Evolutionary conservation across 1,140 invertebrate species (phyloP), one percentile per base, ranked within the genome.

Genomic region (Phthorimaea operculella): DNA sequence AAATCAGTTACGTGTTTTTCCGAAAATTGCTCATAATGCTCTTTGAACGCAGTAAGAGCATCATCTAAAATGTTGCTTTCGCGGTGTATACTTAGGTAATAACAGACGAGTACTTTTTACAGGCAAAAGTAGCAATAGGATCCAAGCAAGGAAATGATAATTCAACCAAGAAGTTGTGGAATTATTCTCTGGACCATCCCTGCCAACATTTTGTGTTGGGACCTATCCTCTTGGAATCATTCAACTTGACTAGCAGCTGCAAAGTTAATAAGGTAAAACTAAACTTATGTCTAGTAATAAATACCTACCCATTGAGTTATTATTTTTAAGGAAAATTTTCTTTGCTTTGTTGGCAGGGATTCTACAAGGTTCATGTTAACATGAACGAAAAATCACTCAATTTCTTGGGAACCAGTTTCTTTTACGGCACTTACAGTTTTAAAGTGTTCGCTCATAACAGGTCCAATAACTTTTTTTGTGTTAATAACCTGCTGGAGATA

Each of bases 191-290:
- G 21, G 69, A 67, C 16, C 73, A 72, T 47, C 80, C 78, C 2
- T 83, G 80, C 52, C 74, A 79, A 57, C 80, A 81, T 62, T 83
- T 81, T 58, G 74, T 79, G 33, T 51, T 79, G 54, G 78, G 76
- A 0, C 76, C 80, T 10, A 53, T 79, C 52, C 52, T 83, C 8
- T 52, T 63, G 2, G 68, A 67, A 17, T 54, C 70, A 1, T 79
- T 80, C 55, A 80, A 81, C 56, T 51, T 81, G n/a, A 67, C 68
- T 47, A 70, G 54, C 47, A 65, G 55, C 60, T 83, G 80, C 56
- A 69, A 68, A 51, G 65, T 83, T 51, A 63, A 62, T 33, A 77
- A 73, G 74, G 80, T 83, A 66, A 72, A 39, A 39, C 33, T 39
- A 39, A 39, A 39, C 10, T n/a, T 39, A 34, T 34, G 33, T 34